phyloP scores from a whole-genome alignment of 2,797 vertebrate species.

The Malacoraja senta region DNA sequence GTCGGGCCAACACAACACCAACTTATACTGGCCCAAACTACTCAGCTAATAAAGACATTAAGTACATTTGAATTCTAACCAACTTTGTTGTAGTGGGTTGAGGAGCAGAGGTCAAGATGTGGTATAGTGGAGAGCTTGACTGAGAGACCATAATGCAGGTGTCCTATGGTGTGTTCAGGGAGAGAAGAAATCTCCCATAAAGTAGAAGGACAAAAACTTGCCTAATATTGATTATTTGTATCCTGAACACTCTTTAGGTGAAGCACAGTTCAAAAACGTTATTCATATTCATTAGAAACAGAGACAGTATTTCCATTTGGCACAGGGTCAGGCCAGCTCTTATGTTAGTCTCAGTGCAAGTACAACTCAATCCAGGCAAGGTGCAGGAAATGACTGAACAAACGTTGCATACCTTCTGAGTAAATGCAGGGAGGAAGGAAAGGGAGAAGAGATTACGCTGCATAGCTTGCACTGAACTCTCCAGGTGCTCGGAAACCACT shows the following conservation, averaged over 20 bases:
- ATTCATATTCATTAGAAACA: too few species aligned
- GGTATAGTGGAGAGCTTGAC: too few species aligned
- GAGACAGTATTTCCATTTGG: too few species aligned
- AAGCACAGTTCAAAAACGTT: too few species aligned
- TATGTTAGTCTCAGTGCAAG: not conserved
- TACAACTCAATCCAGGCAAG: not conserved
- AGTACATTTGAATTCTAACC: not conserved
- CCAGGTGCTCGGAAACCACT: not conserved
- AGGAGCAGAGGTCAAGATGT: too few species aligned
- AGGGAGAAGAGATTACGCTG: not conserved
- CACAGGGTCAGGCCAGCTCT: too few species aligned
- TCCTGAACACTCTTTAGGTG: too few species aligned
- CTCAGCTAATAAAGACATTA: not conserved
- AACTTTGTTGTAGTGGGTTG: not conserved
- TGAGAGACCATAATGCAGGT: too few species aligned
- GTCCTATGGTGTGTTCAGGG: too few species aligned
- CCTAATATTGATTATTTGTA: too few species aligned
- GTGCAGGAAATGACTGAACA: not conserved
- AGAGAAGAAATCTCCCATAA: too few species aligned
- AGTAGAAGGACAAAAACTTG: too few species aligned
- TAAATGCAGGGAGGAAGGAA: not conserved
- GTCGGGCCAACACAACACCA: not conserved
- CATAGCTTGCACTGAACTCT: not conserved
- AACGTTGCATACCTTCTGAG: not conserved
- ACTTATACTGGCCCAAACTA: not conserved